Evolutionary conservation across 2,888 invertebrate species (phyloP).

Genomic region (Apotomis capreana): DNA sequence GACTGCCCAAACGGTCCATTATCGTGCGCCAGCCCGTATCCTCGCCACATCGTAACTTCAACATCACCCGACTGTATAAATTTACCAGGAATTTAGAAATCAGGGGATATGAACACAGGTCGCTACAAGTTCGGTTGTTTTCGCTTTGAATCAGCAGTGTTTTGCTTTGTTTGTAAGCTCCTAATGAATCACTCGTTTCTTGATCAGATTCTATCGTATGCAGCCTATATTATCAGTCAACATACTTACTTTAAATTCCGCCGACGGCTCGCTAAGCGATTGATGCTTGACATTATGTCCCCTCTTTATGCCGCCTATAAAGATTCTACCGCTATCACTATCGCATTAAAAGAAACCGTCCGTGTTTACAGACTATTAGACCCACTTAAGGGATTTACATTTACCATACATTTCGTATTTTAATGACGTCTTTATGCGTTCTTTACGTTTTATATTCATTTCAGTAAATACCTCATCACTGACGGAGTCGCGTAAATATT

Average conservation of each 20-base stretch:
- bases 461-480: not conserved
- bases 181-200: not conserved
- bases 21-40: conserved; percentile 20
- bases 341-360: conserved; percentile 12
- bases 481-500: not conserved
- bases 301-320: conserved; percentile 10
- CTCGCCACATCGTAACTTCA: conserved; percentile 28
- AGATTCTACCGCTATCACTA: conserved; percentile 30
- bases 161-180: conserved; percentile 1
- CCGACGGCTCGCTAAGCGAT: not conserved
- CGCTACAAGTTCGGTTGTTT: not conserved
- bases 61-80: not conserved
- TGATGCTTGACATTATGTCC: conserved; percentile 9
- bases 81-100: not conserved
- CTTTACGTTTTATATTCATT: conserved; percentile 11
- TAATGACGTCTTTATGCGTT: conserved; percentile 4
- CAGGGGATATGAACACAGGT: not conserved
- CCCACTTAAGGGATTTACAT: conserved; percentile 8
- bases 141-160: not conserved
- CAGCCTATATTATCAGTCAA: conserved; percentile 6
- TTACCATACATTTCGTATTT: conserved; percentile 15
- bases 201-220: not conserved
- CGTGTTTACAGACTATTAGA: conserved; percentile 12
- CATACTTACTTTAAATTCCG: conserved; percentile 26
- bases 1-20: conserved; percentile 42